These are phyloP conservation scores for Drosophila novamexicana DNA, from an alignment of 1,140 invertebrate species.

Conservation along the genomic window DNA sequence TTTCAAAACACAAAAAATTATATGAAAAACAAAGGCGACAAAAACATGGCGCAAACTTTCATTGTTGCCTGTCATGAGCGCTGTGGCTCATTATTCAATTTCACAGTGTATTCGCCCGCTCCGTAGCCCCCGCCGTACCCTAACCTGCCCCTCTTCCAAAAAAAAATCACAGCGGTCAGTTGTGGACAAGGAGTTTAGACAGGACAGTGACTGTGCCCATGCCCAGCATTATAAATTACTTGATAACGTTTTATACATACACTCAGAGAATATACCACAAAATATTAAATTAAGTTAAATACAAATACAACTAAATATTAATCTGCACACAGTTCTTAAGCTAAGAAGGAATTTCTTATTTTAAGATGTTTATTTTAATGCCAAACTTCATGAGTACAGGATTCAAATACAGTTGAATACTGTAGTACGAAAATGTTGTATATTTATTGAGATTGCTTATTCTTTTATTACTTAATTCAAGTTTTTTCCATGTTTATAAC, in stretches of 20 bases:
- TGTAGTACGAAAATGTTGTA: no score
- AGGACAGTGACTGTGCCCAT: conserved; percentile 32
- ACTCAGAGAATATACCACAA: background rate
- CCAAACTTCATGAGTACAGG: no score
- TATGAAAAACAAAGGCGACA: conserved; percentile 55
- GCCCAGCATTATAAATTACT: conserved; percentile 72
- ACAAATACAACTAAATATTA: background rate
- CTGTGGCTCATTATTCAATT: conserved; percentile 78
- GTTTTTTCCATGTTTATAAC: no score
- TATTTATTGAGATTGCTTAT: no score
- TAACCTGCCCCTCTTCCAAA: conserved; percentile 2
- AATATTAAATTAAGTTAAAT: background rate
- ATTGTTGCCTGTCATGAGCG: conserved; percentile 66
- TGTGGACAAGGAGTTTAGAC: conserved; percentile 3
- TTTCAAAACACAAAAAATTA: conserved; percentile 45
- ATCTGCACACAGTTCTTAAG: no score
- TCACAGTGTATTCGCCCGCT: conserved; percentile 56
- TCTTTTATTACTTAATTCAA: no score
- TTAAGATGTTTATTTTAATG: no score
- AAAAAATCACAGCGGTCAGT: conserved; percentile 73
- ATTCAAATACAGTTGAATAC: no score
- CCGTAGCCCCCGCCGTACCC: background rate
- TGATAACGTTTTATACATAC: conserved; percentile 62
- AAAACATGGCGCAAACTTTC: conserved; percentile 69
- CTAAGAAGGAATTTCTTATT: no score